These are phyloP conservation scores for Macrotrachela quadricornifera DNA, from an alignment of 1,140 invertebrate genomes.

Conservation along the genomic window DNA sequence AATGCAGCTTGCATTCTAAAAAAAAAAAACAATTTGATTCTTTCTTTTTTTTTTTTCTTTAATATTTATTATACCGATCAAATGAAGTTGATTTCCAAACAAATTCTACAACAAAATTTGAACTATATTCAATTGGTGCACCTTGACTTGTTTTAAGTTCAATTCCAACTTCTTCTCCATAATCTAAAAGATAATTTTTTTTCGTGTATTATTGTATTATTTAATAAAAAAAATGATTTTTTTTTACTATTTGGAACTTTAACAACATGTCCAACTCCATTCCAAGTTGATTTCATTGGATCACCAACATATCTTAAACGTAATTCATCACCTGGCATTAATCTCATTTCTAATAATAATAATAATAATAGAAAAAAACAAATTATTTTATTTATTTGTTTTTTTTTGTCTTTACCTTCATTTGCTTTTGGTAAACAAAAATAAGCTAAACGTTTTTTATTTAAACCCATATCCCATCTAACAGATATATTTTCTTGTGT, in stretches of 20 bases:
- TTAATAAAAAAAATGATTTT: too few species aligned
- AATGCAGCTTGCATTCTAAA: slow-evolving; percentile 72
- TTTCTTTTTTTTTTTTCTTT: too few species aligned
- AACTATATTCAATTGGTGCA: slow-evolving; percentile 68
- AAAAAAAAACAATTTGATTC: too few species aligned
- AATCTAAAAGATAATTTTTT: slow-evolving; percentile 36
- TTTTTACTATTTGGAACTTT: slow-evolving; percentile 73
- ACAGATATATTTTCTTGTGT: slow-evolving; percentile 96
- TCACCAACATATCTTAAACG: slow-evolving; percentile 77
- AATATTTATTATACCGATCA: too few species aligned
- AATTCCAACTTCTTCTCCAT: slow-evolving; percentile 88
- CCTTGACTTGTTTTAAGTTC: slow-evolving; percentile 74
- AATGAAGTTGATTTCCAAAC: slow-evolving; percentile 99
- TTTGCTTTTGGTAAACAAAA: slow-evolving; percentile 7
- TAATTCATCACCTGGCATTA: slow-evolving; percentile 98
- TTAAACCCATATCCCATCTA: slow-evolving; percentile 88
- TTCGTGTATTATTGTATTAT: too few species aligned
- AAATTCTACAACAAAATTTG: slow-evolving; percentile 93
- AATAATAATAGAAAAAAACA: too few species aligned
- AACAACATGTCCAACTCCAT: slow-evolving; percentile 77
- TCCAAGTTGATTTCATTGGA: slow-evolving; percentile 43
- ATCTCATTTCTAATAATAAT: slow-evolving; percentile 74
- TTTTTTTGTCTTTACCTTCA: not conserved
- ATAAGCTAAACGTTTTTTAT: slow-evolving; percentile 80
- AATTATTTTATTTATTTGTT: too few species aligned